These are phyloP conservation scores for Loriculus beryllinus DNA, from an alignment of 2,797 vertebrate species.

Conservation along the genomic window DNA sequence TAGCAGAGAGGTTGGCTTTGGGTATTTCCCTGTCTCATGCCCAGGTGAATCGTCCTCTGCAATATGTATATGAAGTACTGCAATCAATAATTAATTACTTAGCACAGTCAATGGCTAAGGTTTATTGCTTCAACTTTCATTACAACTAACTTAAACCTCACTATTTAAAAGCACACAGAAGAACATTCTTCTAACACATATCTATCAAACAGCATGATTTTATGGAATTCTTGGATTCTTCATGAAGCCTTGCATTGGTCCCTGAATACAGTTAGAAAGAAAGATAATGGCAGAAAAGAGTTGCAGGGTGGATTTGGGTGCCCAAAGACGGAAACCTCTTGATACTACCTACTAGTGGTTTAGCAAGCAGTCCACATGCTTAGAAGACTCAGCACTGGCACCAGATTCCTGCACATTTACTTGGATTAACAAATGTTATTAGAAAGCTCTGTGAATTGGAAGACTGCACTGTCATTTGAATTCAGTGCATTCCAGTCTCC, in stretches of 20 bases:
- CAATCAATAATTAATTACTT: conserved; percentile 63
- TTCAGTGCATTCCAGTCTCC: conserved; percentile 35
- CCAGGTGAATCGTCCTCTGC: conserved; percentile 39
- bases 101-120: conserved; percentile 32
- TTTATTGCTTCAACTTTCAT: conserved; percentile 59
- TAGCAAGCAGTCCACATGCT: background rate
- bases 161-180: background rate
- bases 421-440: conserved; percentile 49
- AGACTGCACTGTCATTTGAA: conserved; percentile 22
- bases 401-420: conserved; percentile 39
- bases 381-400: background rate
- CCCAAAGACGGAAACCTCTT: background rate
- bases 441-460: conserved; percentile 37
- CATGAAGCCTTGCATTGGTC: background rate
- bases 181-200: background rate
- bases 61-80: conserved; percentile 33
- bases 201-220: background rate
- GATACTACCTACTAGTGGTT: background rate
- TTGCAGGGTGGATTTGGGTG: background rate
- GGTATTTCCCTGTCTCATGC: background rate
- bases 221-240: background rate
- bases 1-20: background rate
- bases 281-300: background rate
- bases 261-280: background rate
- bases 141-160: background rate